Evolutionary conservation across 1,140 invertebrate genomes (phyloP).

Genomic region (Potamilus streckersoni): DNA sequence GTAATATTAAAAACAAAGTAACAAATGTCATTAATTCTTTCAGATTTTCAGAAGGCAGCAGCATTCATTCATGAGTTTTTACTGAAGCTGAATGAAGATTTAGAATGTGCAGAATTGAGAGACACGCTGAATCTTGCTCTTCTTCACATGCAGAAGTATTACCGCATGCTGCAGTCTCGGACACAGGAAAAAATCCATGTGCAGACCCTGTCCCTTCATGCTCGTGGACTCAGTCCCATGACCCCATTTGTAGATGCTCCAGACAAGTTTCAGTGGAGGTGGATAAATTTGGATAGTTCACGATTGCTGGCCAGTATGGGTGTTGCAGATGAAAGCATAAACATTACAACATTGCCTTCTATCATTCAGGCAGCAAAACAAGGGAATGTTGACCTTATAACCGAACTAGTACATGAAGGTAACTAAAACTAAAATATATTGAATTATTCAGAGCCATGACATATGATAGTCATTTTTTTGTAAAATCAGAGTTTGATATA

Average conservation of each 20-base stretch:
- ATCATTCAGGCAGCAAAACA: conserved; percentile 61
- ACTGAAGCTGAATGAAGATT: conserved; percentile 66
- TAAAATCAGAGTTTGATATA: no score
- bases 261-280: conserved; percentile 68
- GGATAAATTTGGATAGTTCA: conserved; percentile 63
- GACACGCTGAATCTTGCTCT: conserved; percentile 66
- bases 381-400: conserved; percentile 55
- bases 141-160: conserved; percentile 67
- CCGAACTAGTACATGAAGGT: conserved; percentile 57
- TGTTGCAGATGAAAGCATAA: conserved; percentile 54
- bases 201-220: conserved; percentile 50
- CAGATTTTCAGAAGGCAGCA: conserved; percentile 68
- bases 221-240: conserved; percentile 66
- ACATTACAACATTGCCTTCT: conserved; percentile 55
- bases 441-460: no score
- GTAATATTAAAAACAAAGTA: no score
- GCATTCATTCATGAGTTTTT: conserved; percentile 68
- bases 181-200: conserved; percentile 54
- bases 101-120: conserved; percentile 65
- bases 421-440: neutral
- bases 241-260: conserved; percentile 67
- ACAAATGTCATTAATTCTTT: conserved; percentile 23
- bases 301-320: conserved; percentile 49
- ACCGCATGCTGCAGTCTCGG: conserved; percentile 57
- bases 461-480: no score